A percentile compares a stretch with the other conserved stretches of the same genome.
These are phyloP conservation scores for Drosophila guanche DNA, from an alignment of 1,140 invertebrate species.

Conservation along the genomic window DNA sequence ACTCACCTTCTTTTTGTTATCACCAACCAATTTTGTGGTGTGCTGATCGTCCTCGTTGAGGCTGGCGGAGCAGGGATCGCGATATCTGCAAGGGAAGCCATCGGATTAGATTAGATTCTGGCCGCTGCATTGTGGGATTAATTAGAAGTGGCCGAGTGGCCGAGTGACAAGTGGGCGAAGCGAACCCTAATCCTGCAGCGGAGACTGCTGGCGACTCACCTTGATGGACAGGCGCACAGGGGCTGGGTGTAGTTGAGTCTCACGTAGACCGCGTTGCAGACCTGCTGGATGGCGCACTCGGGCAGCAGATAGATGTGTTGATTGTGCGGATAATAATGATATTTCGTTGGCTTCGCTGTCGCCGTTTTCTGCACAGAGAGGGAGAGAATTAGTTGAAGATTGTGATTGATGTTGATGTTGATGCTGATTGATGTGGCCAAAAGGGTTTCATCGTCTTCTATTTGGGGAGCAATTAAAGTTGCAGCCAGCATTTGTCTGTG, in stretches of 20 bases:
- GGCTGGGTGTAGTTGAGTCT: slow-evolving; percentile 96
- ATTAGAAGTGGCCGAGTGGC: slow-evolving; percentile 23
- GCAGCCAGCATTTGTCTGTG: slow-evolving; percentile 46
- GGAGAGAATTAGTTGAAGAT: slow-evolving; percentile 4
- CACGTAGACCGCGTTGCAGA: slow-evolving; percentile 96
- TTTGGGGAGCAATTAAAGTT: slow-evolving; percentile 46
- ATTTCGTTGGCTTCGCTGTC: slow-evolving; percentile 93
- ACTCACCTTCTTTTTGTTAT: slow-evolving; percentile 90
- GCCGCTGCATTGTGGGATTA: slow-evolving; percentile 19
- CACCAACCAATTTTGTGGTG: slow-evolving; percentile 93
- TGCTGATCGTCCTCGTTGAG: slow-evolving; percentile 94
- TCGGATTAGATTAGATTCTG: slow-evolving; percentile 17
- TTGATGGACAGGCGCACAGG: slow-evolving; percentile 93
- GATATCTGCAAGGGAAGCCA: slow-evolving; percentile 84
- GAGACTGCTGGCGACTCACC: slow-evolving; percentile 74
- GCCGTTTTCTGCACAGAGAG: slow-evolving; percentile 88
- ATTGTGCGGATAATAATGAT: slow-evolving; percentile 97
- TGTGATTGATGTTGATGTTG: slow-evolving; percentile 32
- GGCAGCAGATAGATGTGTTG: slow-evolving; percentile 95
- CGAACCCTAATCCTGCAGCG: background rate
- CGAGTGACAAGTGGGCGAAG: slow-evolving; percentile 43
- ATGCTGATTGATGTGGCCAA: slow-evolving; percentile 49
- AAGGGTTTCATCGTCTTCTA: slow-evolving; percentile 30
- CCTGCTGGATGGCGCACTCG: slow-evolving; percentile 96
- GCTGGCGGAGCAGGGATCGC: slow-evolving; percentile 94